Evolutionary conservation across 1,140 invertebrate genomes (phyloP), one percentile per base, ranked within the genome.

Genomic region (Apis florea): DNA sequence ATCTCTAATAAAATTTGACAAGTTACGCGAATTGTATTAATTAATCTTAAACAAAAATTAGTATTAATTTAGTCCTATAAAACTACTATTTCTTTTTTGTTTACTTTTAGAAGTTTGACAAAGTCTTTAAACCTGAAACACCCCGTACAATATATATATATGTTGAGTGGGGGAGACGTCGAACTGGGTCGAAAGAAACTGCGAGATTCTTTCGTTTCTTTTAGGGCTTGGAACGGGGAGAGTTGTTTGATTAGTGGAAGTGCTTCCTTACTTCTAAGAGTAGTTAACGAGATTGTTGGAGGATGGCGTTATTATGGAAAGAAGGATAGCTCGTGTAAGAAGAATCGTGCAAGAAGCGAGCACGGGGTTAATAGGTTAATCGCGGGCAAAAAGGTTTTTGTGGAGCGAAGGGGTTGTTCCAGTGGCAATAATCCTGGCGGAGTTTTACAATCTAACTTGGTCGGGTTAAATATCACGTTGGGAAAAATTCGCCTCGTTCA

Each of bases 161-260:
- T 74, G 71, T 83, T 73, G 83, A 82, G 83, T 5, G 31, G 31
- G 31, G 54, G 69, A 83, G 76, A 56, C 47, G 81, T 69, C 74
- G 72, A 87, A 87, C 82, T 87, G 66, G 85, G 85, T 87, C 85
- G 80, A 75, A 86, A 83, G 79, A 78, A 76, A 84, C 54, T 31
- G 1, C 71, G 26, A 53, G 73, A 61, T 76, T 59, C 21, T 5
- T 12, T 19, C 2, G 40, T 24, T n/a, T 54, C 66, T 72, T 79
- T 64, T 54, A 9, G 54, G 21, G 3, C 10, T 2, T 24, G 12
- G 10, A 21, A 67, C 17, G 1, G 24, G 3, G 2, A 4, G 8
- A 66, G 53, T 81, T 75, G 47, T n/a, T 75, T 8, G 78, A 31
- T 10, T 17, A 17, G 15, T 12, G 26, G 17, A 15, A 21, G n/a